These are phyloP conservation scores for Pteropus rufus DNA, from an alignment of 2,797 vertebrate genomes.

Conservation along the genomic window DNA sequence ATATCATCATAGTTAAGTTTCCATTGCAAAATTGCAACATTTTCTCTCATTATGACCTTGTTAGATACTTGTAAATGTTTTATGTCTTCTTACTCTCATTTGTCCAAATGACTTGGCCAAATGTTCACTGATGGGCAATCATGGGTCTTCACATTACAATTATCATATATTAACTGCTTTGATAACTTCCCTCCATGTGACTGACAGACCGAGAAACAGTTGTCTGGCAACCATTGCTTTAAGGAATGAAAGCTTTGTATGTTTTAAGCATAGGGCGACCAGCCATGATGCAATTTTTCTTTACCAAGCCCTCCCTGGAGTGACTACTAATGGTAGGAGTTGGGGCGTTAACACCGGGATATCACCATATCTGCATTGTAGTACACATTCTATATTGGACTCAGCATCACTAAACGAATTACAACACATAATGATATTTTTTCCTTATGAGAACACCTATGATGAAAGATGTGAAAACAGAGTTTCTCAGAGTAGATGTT, in stretches of 20 bases:
- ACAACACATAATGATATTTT: neutral
- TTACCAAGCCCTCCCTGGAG: neutral
- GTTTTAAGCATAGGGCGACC: neutral
- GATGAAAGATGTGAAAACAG: neutral
- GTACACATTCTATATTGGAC: neutral
- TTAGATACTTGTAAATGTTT: neutral
- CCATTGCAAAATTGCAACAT: neutral
- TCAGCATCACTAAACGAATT: neutral
- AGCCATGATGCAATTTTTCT: neutral
- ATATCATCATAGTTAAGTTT: neutral
- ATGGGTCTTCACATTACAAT: neutral
- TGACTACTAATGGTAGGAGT: neutral
- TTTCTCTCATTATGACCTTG: neutral
- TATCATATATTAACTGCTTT: neutral
- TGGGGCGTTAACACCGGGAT: neutral
- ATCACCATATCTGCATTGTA: neutral
- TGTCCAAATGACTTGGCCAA: neutral
- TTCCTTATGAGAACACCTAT: neutral
- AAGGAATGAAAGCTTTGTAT: neutral
- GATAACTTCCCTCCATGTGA: neutral
- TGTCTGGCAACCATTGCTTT: neutral
- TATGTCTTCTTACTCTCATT: neutral
- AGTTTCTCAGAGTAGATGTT: neutral
- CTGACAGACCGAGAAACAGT: neutral
- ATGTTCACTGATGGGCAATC: neutral